Percentiles rank a stretch among this genome's conserved stretches.
phyloP scores from a whole-genome alignment of 1,140 invertebrate species.

The Ips nitidus region DNA sequence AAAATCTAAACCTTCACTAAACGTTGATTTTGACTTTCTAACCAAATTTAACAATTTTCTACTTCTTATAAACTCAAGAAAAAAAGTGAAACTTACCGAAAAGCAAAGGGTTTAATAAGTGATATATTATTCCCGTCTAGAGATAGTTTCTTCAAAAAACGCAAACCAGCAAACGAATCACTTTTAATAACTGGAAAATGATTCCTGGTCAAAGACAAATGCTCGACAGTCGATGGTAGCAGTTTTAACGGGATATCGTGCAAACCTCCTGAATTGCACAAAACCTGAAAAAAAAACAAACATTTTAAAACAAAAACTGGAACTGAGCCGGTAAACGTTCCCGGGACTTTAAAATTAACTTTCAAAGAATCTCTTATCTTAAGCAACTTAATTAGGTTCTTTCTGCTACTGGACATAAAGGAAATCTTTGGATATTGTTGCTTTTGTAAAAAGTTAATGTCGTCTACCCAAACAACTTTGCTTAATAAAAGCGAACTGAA shows the following conservation, averaged over 20 bases:
- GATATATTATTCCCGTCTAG: slow-evolving; percentile 81
- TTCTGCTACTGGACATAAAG: slow-evolving; percentile 1
- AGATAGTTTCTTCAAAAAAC: slow-evolving; percentile 69
- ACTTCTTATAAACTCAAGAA: neutral
- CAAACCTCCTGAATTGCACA: slow-evolving; percentile 81
- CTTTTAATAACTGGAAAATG: slow-evolving; percentile 74
- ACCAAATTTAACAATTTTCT: neutral
- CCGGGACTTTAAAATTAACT: slow-evolving; percentile 6
- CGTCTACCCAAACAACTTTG: neutral
- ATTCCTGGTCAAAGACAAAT: slow-evolving; percentile 78
- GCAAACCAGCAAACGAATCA: slow-evolving; percentile 74
- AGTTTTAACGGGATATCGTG: slow-evolving; percentile 72
- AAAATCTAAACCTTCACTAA: neutral
- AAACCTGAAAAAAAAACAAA: slow-evolving; percentile 62
- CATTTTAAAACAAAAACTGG: neutral
- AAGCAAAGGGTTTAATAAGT: slow-evolving; percentile 77
- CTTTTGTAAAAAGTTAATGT: slow-evolving; percentile 11
- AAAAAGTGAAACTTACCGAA: slow-evolving; percentile 48
- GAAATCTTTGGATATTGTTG: neutral
- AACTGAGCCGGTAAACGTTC: neutral
- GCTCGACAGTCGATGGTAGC: slow-evolving; percentile 72
- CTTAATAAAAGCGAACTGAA: neutral
- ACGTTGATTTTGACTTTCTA: neutral
- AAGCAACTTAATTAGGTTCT: slow-evolving; percentile 3
- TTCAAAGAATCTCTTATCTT: slow-evolving; percentile 1